Evolutionary conservation across 1,140 invertebrate species (phyloP).

Genomic region (Uloborus diversus): DNA sequence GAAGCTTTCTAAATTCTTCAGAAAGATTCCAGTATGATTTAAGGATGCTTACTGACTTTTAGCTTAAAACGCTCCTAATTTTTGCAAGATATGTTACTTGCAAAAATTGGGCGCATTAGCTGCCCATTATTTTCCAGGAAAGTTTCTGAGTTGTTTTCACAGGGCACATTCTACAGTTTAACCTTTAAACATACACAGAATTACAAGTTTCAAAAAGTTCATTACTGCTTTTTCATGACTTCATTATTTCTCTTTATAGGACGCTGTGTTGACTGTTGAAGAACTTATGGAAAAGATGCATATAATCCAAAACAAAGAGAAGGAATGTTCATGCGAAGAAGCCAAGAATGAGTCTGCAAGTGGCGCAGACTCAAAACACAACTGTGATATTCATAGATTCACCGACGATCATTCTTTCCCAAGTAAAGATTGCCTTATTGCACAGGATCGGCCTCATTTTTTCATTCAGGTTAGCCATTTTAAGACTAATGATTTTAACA

Average conservation of each 20-base stretch:
- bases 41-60: too few relatives aligned
- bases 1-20: too few relatives aligned
- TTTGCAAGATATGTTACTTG: too few relatives aligned
- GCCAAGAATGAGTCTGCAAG: constrained; percentile 70
- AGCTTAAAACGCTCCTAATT: too few relatives aligned
- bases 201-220: too few relatives aligned
- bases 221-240: too few relatives aligned
- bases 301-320: constrained; percentile 72
- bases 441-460: constrained; percentile 75
- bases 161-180: too few relatives aligned
- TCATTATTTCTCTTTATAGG: neutral
- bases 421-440: constrained; percentile 83
- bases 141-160: too few relatives aligned
- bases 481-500: neutral
- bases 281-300: constrained; percentile 84
- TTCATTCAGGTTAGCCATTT: constrained; percentile 76
- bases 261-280: constrained; percentile 75
- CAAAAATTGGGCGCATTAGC: too few relatives aligned
- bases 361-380: constrained; percentile 61
- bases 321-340: constrained; percentile 78
- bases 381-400: constrained; percentile 76
- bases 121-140: too few relatives aligned
- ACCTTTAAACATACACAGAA: too few relatives aligned
- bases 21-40: too few relatives aligned
- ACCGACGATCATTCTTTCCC: constrained; percentile 76